phyloP scores from a whole-genome alignment of 1,140 invertebrate genomes.

The Tetramorium parvispinum region DNA sequence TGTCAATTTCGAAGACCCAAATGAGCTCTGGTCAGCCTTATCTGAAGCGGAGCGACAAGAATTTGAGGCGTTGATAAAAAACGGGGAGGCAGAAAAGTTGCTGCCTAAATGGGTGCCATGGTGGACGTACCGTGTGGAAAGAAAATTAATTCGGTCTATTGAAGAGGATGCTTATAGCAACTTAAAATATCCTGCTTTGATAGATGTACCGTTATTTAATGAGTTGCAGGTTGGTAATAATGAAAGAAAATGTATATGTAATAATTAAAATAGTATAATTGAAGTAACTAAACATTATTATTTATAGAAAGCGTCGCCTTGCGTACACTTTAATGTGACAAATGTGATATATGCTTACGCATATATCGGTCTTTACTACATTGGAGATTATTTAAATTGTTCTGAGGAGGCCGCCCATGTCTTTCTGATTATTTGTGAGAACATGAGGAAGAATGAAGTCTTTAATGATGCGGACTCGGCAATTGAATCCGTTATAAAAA shows the following conservation, averaged over 20 bases:
- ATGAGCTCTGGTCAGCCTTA: conserved; percentile 89
- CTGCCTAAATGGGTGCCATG: conserved; percentile 90
- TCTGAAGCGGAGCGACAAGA: conserved; percentile 89
- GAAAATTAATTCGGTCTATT: conserved; percentile 86
- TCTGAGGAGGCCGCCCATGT: conserved; percentile 86
- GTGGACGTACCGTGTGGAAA: conserved; percentile 87
- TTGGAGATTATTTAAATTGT: conserved; percentile 89
- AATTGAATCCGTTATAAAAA: conserved; percentile 87
- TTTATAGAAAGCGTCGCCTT: conserved; percentile 87
- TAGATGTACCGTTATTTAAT: conserved; percentile 85
- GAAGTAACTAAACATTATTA: conserved; percentile 62
- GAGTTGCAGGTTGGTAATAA: conserved; percentile 84
- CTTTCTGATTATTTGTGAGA: conserved; percentile 87
- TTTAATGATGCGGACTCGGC: conserved; percentile 88
- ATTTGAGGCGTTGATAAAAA: conserved; percentile 89
- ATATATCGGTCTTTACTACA: conserved; percentile 89
- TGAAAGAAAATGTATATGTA: not conserved
- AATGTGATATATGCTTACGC: conserved; percentile 90
- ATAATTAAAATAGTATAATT: conserved; percentile 67
- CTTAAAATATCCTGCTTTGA: conserved; percentile 83
- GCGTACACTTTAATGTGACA: conserved; percentile 89
- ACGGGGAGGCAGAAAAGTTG: conserved; percentile 87
- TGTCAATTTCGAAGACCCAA: conserved; percentile 90
- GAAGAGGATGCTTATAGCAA: conserved; percentile 75
- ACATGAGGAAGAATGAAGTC: conserved; percentile 87